These are phyloP conservation scores for Asobara japonica DNA, from an alignment of 1,140 invertebrate genomes.

Conservation along the genomic window DNA sequence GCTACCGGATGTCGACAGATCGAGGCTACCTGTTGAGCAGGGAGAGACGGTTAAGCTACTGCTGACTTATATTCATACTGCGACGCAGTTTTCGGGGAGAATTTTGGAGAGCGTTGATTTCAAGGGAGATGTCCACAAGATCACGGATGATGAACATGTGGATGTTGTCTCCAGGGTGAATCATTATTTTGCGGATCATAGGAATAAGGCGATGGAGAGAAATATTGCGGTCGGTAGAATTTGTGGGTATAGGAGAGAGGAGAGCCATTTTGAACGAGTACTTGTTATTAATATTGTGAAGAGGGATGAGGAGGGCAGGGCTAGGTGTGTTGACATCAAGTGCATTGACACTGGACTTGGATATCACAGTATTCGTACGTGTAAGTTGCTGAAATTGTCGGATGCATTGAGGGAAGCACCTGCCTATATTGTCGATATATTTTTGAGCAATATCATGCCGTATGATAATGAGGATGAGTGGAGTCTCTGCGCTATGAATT, in stretches of 20 bases:
- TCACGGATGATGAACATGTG: slow-evolving; percentile 42
- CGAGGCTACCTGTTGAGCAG: slow-evolving; percentile 45
- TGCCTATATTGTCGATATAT: slow-evolving; percentile 54
- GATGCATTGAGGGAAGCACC: slow-evolving; percentile 46
- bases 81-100: slow-evolving; percentile 56
- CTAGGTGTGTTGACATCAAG: slow-evolving; percentile 44
- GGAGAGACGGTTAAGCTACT: slow-evolving; percentile 52
- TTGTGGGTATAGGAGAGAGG: slow-evolving; percentile 41
- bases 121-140: slow-evolving; percentile 30
- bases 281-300: slow-evolving; percentile 49
- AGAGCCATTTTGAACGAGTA: slow-evolving; percentile 50
- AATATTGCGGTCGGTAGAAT: slow-evolving; percentile 45
- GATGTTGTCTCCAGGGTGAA: slow-evolving; percentile 42
- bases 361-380: slow-evolving; percentile 39
- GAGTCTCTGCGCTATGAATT: slow-evolving; percentile 47
- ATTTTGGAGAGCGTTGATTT: slow-evolving; percentile 45
- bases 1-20: slow-evolving; percentile 49
- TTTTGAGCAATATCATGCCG: slow-evolving; percentile 50
- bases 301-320: slow-evolving; percentile 31
- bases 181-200: slow-evolving; percentile 40
- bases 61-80: slow-evolving; percentile 51
- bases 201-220: slow-evolving; percentile 47
- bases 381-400: slow-evolving; percentile 49
- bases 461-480: slow-evolving; percentile 58
- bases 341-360: slow-evolving; percentile 55